Base-by-base conservation (phyloP, 2,797 vertebrate species). In the Sphenodon punctatus region DNA sequence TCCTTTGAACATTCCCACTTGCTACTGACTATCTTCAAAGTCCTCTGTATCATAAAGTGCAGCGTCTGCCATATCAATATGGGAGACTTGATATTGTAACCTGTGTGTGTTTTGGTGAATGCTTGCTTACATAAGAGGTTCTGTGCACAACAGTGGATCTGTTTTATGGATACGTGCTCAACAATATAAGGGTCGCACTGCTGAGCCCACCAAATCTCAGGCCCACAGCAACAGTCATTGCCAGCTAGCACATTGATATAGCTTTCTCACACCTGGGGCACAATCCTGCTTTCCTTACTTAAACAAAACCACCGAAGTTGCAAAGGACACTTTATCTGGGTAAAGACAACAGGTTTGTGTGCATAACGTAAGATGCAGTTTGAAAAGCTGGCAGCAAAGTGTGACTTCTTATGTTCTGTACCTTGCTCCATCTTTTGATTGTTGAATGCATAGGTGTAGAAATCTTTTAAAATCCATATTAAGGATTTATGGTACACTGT, bases 1-100 rank as follows among this genome's bases (percentile, higher is more conserved):
- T 71, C 87, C 76, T 79, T 46, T 64, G 48, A 51, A 23, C 32
- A 5, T 39, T 55, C 16, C 41, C 25, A 71, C 75, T 80, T 14
- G 3, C 53, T 85, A 73, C 71, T 59, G 84, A 27, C 56, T 76
- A 74, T 14, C 83, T 89, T 89, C 32, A 60, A 79, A 88, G 51
- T 77, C 81, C 7, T 1, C 19, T 66, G 61, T 74, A 45, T 82
- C 68, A 74, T 84, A n/a, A n/a, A 53, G 3, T 16, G 16, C 15
- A 16, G n/a, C 27, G n/a, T 23, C 49, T 51, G 8, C 53, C 49
- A 27, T 14, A n/a, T 16, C 27, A 10, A 19, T 5, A 8, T 53
- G 17, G 27, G 53, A 53, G 3, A 16, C 25, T 53, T 53, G n/a
- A 53, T 53, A 16, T 15, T 27, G 15, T 17, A 30, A 27, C 16